Evolutionary conservation across 2,888 invertebrate species (phyloP).

Genomic region (Steinernema carpocapsae): DNA sequence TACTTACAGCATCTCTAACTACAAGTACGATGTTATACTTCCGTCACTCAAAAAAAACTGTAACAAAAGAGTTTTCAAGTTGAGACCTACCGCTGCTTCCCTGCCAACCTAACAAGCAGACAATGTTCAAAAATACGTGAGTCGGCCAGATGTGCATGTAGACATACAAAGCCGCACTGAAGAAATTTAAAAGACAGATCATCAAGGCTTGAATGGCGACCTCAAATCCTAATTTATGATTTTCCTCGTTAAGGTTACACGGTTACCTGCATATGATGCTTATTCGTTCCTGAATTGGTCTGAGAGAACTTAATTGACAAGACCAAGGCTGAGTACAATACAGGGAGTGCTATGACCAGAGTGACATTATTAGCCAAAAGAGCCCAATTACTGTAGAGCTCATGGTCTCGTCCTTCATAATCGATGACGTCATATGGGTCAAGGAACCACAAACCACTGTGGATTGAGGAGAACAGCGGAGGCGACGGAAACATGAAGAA

Average conservation of each 20-base stretch:
- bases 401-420: not conserved
- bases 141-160: constrained; percentile 16
- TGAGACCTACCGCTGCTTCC: constrained; percentile 18
- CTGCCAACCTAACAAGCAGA: constrained; percentile 19
- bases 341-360: not conserved
- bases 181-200: constrained; percentile 13
- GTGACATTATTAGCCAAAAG: not conserved
- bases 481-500: not conserved
- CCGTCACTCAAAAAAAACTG: no score
- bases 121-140: not conserved
- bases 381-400: not conserved
- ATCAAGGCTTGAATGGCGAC: constrained; percentile 18
- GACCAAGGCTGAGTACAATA: not conserved
- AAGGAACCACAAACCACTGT: not conserved
- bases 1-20: no score
- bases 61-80: no score
- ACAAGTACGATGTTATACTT: no score
- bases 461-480: not conserved
- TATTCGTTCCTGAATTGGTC: not conserved
- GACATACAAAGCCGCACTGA: constrained; percentile 16
- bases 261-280: constrained; percentile 30
- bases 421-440: not conserved
- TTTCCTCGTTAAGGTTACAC: no score
- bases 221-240: no score
- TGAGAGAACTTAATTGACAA: constrained; percentile 8